A percentile compares a stretch with the other conserved stretches of the same genome.
These are phyloP conservation scores for Plectrocnemia conspersa DNA, from an alignment of 1,140 invertebrate genomes.

Conservation along the genomic window DNA sequence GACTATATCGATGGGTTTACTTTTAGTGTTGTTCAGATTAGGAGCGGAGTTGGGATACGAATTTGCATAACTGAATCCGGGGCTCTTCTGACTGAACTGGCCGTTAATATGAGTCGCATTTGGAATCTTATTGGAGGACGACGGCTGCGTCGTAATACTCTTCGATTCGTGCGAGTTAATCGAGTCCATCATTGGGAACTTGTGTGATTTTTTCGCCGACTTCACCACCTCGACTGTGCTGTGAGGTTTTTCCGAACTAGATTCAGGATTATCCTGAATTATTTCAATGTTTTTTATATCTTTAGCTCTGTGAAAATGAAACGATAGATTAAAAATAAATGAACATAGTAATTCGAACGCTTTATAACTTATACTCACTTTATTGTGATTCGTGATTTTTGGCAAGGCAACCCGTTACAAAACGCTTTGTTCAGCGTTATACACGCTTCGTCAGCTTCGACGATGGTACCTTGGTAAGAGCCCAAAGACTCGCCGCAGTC, in stretches of 20 bases:
- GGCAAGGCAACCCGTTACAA: constrained; percentile 70
- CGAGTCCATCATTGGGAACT: constrained; percentile 13
- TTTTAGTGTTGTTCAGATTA: constrained; percentile 17
- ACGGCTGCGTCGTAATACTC: constrained; percentile 2
- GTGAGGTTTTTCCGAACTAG: constrained; percentile 41
- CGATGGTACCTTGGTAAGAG: constrained; percentile 75
- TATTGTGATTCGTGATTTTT: constrained; percentile 46
- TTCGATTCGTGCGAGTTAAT: constrained; percentile 11
- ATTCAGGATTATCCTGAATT: constrained; percentile 38
- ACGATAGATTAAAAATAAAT: neutral
- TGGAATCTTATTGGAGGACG: neutral
- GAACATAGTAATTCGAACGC: neutral
- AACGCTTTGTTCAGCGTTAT: constrained; percentile 75
- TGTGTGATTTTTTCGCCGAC: constrained; percentile 39
- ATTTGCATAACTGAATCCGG: constrained; percentile 16
- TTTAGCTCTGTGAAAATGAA: constrained; percentile 39
- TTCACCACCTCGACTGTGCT: constrained; percentile 47
- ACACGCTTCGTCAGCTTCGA: constrained; percentile 62
- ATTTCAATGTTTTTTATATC: constrained; percentile 49
- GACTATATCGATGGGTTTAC: constrained; percentile 33
- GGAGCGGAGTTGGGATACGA: constrained; percentile 15
- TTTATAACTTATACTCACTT: constrained; percentile 39
- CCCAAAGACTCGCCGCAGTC: constrained; percentile 64
- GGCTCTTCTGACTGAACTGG: constrained; percentile 28
- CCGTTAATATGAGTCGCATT: neutral